A percentile compares a stretch with the other conserved stretches of the same genome.
phyloP scores from a whole-genome alignment of 2,888 invertebrate genomes.

The Cryptophagus acutangulus region DNA sequence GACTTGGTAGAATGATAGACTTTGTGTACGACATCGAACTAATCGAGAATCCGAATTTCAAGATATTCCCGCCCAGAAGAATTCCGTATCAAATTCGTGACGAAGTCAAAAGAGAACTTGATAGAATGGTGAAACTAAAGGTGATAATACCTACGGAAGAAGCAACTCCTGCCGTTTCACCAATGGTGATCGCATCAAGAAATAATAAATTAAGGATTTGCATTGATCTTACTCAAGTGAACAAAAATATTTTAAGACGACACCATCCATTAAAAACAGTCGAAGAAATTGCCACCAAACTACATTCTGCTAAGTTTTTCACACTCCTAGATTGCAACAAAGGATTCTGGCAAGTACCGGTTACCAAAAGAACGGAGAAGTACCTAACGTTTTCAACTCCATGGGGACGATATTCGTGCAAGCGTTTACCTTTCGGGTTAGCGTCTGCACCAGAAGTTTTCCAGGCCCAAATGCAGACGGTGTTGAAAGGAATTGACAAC shows the following conservation, averaged over 20 bases:
- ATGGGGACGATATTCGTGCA: slow-evolving; percentile 23
- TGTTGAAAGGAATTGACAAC: slow-evolving; percentile 12
- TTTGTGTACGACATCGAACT: slow-evolving; percentile 3
- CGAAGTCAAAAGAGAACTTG: slow-evolving; percentile 9
- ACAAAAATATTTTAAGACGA: slow-evolving; percentile 10
- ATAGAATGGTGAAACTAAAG: slow-evolving; percentile 4
- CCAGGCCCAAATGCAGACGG: slow-evolving; percentile 28
- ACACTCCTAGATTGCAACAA: slow-evolving; percentile 21
- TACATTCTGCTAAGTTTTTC: slow-evolving; percentile 12
- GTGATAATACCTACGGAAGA: not conserved
- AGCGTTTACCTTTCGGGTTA: slow-evolving; percentile 27
- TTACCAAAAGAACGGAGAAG: slow-evolving; percentile 18
- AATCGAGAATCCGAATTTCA: no score
- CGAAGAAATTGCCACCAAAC: slow-evolving; percentile 7
- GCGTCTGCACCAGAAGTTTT: no score
- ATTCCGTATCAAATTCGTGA: slow-evolving; percentile 7
- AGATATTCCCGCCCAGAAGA: slow-evolving; percentile 5
- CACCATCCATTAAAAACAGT: slow-evolving; percentile 16
- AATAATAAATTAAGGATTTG: slow-evolving; percentile 13
- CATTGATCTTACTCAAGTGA: slow-evolving; percentile 12
- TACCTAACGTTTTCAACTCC: slow-evolving; percentile 25
- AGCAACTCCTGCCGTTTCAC: slow-evolving; percentile 11
- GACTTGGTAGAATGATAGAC: not conserved
- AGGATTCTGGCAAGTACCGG: slow-evolving; percentile 22
- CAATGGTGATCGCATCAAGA: slow-evolving; percentile 11